phyloP scores from a whole-genome alignment of 2,113 vertebrate species.

The Apus apus region DNA sequence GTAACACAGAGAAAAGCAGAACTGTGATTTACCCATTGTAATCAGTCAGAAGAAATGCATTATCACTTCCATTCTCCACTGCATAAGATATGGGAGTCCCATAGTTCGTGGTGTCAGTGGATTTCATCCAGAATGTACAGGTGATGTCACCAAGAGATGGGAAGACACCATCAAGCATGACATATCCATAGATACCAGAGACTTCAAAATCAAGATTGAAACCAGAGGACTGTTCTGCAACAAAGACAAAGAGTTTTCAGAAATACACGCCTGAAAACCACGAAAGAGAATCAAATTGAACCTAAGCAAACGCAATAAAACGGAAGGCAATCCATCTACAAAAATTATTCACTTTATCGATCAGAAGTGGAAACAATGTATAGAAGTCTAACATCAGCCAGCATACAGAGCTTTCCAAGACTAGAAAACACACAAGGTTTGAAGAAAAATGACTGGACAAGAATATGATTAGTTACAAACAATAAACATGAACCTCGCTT shows the following conservation, averaged over 20 bases:
- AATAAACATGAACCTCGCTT: background rate
- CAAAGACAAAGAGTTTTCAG: conserved; percentile 51
- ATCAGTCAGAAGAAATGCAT: conserved; percentile 95
- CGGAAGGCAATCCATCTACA: background rate
- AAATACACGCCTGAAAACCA: background rate
- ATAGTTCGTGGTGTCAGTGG: conserved; percentile 89
- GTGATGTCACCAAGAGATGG: conserved; percentile 89
- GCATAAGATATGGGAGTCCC: conserved; percentile 96
- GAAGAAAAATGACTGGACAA: background rate
- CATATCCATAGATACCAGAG: conserved; percentile 93
- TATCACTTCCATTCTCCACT: conserved; percentile 90
- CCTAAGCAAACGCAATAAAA: background rate
- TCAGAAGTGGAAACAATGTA: background rate
- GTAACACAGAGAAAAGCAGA: background rate
- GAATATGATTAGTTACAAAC: background rate
- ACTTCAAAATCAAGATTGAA: conserved; percentile 98
- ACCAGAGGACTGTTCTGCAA: conserved; percentile 89
- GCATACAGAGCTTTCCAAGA: background rate
- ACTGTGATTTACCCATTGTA: conserved; percentile 91
- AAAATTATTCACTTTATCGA: background rate
- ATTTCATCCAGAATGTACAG: conserved; percentile 97
- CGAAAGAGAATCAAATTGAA: background rate
- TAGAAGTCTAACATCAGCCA: background rate
- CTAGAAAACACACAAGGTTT: background rate
- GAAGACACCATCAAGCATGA: conserved; percentile 90